Conservation (phyloP, 2,888 invertebrate genomes). For the Scaptomyza polygonia region DNA sequence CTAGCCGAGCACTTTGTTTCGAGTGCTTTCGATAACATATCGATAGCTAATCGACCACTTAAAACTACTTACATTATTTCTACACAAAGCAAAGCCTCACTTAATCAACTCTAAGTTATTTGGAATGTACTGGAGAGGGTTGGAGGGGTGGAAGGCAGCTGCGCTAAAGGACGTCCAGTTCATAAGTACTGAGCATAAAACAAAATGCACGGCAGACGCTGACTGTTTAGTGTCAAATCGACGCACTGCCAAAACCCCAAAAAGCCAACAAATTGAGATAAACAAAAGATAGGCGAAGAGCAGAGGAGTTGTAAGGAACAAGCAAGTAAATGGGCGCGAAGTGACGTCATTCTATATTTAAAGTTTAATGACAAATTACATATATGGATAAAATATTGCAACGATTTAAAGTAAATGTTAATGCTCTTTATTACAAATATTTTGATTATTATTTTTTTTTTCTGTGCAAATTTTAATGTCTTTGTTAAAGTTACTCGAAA, state of each 20-base stretch:
- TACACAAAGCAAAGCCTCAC: slow-evolving; percentile 4
- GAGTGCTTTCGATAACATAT: neutral
- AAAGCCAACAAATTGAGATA: slow-evolving; percentile 44
- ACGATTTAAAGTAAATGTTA: too few relatives aligned
- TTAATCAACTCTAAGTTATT: slow-evolving; percentile 17
- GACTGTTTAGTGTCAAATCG: slow-evolving; percentile 77
- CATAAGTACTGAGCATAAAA: slow-evolving; percentile 49
- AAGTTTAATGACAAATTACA: neutral
- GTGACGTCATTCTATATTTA: slow-evolving; percentile 7
- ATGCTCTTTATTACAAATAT: too few relatives aligned
- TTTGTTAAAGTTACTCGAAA: too few relatives aligned
- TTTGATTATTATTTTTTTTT: too few relatives aligned
- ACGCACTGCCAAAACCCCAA: slow-evolving; percentile 52
- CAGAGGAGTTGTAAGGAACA: neutral
- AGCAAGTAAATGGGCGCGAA: neutral
- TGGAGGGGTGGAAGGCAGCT: neutral
- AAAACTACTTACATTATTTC: neutral
- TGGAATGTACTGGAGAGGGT: too few relatives aligned
- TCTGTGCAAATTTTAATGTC: too few relatives aligned
- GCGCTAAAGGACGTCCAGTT: slow-evolving; percentile 12
- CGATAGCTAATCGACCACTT: slow-evolving; percentile 1
- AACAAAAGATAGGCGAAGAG: neutral
- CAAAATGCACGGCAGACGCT: slow-evolving; percentile 56
- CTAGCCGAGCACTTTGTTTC: neutral
- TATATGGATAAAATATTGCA: too few relatives aligned